Evolutionary conservation across 2,113 vertebrate species (phyloP), one percentile per base, ranked within the genome.

Genomic region (Cyprinus carpio): DNA sequence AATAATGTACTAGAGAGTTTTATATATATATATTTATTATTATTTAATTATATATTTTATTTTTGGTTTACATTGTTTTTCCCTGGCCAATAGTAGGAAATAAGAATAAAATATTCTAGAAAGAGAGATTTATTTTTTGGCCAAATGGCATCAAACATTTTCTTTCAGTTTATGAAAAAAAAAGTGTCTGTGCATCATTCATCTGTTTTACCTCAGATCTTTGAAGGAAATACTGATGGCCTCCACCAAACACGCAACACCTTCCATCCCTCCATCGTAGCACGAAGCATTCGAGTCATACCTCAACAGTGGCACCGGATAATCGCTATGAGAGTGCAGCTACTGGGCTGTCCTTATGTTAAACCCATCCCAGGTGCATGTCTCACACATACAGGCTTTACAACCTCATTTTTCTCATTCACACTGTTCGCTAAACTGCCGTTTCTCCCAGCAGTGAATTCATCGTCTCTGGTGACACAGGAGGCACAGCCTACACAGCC

Each of bases 171-270:
- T 40, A 40, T 40, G 2, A 9, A 40, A 40, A 40, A 40, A 0
- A 40, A 40, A 40, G 3, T 51, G 49, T 51, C 49, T 51, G 49
- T 51, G 49, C 12, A 15, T 51, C 40, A 40, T 40, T 40, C 23
- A 75, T 18, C 6, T 27, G 40, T 40, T 25, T 29, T 4, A 34
- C 9, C 31, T 27, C 88, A 97, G 96, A 87, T 96, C 5, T 95
- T 97, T 90, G 94, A 94, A 87, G 96, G 95, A 40, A 96, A 96
- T 82, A 90, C 93, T 49, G 94, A 97, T 86, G 83, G 92, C 1
- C 89, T 87, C 60, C 94, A 95, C 75, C 40, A 92, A 0, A 94
- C 94, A 12, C 93, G 93, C 51, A 96, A 95, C 75, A 95, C 94
- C 83, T 95, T 97, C 85, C 95, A 95, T 75, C 95, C 96, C 4